Conservation (phyloP, 2,113 vertebrate genomes). For the Macaca nemestrina region DNA sequence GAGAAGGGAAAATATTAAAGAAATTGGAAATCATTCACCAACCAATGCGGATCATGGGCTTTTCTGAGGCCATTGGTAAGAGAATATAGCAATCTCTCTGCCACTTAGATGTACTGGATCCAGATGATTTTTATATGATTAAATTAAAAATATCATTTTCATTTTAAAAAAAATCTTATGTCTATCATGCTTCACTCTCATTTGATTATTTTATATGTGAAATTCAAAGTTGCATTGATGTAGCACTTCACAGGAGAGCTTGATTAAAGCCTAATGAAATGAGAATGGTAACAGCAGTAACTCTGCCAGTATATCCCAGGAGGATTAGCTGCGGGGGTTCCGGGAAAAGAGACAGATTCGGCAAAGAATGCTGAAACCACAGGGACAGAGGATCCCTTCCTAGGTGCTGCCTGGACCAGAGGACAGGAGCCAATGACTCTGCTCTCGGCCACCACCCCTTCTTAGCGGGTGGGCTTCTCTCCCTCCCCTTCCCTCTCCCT, state of each 20-base stretch:
- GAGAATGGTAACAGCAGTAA: neutral
- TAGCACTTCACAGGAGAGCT: conserved; percentile 37
- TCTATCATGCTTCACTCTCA: conserved; percentile 2
- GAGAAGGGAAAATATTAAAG: neutral
- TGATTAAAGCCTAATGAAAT: conserved; percentile 59
- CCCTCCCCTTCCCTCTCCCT: neutral
- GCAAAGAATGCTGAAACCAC: neutral
- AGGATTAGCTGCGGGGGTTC: neutral
- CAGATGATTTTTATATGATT: conserved; percentile 50
- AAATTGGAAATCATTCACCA: neutral
- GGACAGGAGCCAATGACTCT: neutral
- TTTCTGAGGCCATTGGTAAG: neutral
- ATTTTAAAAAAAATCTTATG: conserved; percentile 42
- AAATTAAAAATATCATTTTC: conserved; percentile 61
- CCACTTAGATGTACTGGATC: neutral
- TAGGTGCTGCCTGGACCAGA: neutral
- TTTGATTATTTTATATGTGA: conserved; percentile 59
- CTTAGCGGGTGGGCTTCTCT: neutral
- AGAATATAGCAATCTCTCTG: conserved; percentile 2
- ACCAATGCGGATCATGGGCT: neutral
- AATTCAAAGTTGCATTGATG: conserved; percentile 39
- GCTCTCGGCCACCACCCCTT: neutral
- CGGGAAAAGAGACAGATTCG: neutral
- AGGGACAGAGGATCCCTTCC: neutral
- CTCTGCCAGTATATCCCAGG: neutral